A percentile compares a stretch with the other conserved stretches of the same genome.
These are phyloP conservation scores for Hermaeophaga mercurialis DNA, from an alignment of 2,888 invertebrate species.

Conservation along the genomic window DNA sequence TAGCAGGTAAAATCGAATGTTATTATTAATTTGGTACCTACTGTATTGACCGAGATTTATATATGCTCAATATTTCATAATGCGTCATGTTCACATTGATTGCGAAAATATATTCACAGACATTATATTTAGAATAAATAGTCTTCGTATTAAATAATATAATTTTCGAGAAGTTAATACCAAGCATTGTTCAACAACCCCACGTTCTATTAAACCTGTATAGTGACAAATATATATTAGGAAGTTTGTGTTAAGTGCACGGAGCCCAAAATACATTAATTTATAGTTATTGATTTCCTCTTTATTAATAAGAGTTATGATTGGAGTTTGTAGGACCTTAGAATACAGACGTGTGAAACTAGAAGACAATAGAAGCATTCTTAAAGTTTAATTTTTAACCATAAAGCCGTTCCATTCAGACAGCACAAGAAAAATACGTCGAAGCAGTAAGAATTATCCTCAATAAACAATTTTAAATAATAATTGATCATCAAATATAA, in stretches of 20 bases:
- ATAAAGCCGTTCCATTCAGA: no score
- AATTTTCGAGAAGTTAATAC: neutral
- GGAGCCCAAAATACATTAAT: neutral
- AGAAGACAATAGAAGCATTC: neutral
- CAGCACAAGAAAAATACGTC: no score
- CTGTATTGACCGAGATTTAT: no score
- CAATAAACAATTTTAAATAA: no score
- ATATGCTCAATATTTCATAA: no score
- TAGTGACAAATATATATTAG: constrained; percentile 1
- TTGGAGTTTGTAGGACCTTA: neutral
- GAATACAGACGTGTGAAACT: neutral
- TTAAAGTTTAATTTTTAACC: neutral
- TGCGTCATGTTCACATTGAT: no score
- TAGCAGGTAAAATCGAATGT: no score
- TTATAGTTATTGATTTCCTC: neutral
- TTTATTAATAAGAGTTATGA: neutral
- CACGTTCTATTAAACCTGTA: neutral
- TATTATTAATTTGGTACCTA: no score
- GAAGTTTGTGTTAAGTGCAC: neutral
- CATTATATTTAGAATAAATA: neutral
- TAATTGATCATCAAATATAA: no score
- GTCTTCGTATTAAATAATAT: neutral
- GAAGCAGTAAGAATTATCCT: no score
- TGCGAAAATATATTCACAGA: neutral
- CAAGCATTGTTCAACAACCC: neutral